Percentiles rank a stretch among this genome's conserved stretches.
Conservation (phyloP, 2,113 vertebrate genomes). For the Hassar affinis region DNA sequence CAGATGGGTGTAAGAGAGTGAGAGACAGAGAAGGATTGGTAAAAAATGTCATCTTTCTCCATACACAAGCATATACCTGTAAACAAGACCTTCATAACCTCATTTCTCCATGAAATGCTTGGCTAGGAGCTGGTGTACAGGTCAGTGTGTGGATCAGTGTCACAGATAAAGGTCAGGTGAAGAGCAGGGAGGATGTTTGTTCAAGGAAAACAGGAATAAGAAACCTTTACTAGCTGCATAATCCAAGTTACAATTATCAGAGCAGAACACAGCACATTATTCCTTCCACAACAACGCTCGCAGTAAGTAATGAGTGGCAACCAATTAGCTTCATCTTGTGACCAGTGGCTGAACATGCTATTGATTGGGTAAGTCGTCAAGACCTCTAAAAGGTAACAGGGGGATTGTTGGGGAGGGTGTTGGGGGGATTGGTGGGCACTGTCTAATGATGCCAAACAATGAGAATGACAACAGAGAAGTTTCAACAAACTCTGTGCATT, state of each 20-base stretch:
- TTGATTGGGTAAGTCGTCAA: not conserved
- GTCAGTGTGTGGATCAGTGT: slow-evolving; percentile 20
- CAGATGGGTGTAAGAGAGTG: not conserved
- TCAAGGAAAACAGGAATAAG: not conserved
- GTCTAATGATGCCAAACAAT: slow-evolving; percentile 73
- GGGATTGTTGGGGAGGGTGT: not conserved
- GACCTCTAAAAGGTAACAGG: not conserved
- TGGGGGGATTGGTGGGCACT: not conserved
- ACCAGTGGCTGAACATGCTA: not conserved
- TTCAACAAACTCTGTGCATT: slow-evolving; percentile 75
- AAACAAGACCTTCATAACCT: slow-evolving; percentile 49
- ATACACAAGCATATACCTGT: slow-evolving; percentile 3
- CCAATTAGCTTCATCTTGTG: not conserved
- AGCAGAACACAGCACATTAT: not conserved
- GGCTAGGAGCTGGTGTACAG: slow-evolving; percentile 41
- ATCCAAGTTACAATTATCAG: not conserved
- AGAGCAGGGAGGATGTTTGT: not conserved
- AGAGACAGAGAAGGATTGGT: not conserved
- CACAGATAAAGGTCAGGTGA: slow-evolving; percentile 56
- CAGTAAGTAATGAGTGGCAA: not conserved
- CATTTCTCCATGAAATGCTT: slow-evolving; percentile 26
- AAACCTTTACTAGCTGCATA: not conserved
- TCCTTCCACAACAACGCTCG: not conserved
- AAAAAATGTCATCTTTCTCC: slow-evolving; percentile 58
- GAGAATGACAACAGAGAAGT: slow-evolving; percentile 76